Evolutionary conservation across 2,113 vertebrate genomes (phyloP).

Genomic region (Hyaena hyaena): DNA sequence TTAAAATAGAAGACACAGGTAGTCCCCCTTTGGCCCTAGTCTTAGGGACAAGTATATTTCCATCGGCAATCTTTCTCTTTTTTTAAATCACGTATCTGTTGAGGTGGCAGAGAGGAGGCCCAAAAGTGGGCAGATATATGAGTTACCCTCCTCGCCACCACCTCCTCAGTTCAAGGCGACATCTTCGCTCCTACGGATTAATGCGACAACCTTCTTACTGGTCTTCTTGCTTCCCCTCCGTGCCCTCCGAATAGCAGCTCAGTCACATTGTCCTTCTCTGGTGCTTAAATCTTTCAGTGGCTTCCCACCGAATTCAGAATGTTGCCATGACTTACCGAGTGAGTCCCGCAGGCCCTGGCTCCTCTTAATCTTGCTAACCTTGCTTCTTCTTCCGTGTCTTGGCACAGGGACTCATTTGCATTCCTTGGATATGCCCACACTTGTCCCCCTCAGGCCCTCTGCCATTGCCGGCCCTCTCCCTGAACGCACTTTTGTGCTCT

Average conservation of each 20-base stretch:
- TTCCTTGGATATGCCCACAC: not conserved
- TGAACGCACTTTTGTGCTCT: not conserved
- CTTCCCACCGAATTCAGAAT: not conserved
- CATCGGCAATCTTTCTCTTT: not conserved
- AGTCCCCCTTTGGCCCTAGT: not conserved
- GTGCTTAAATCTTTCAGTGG: not conserved
- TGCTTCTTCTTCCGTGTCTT: not conserved
- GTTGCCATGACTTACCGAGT: rapidly evolving
- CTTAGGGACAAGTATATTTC: not conserved
- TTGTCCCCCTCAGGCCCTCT: not conserved
- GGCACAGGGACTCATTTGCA: not conserved
- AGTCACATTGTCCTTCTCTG: not conserved
- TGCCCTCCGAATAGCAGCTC: not conserved
- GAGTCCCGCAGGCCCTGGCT: not conserved
- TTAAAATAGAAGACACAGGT: not conserved
- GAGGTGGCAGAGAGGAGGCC: not conserved
- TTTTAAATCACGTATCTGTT: not conserved
- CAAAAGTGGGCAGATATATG: not conserved
- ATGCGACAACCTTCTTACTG: rapidly evolving
- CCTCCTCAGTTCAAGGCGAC: not conserved
- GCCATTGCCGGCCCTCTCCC: not conserved
- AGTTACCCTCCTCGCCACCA: not conserved
- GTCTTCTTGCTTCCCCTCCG: not conserved
- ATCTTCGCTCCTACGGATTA: not conserved
- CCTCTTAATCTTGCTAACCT: not conserved